A percentile compares a stretch with the other conserved stretches of the same genome.
phyloP scores from a whole-genome alignment of 92 coral and sea anemone genomes.

The Virgularia gustaviana region DNA sequence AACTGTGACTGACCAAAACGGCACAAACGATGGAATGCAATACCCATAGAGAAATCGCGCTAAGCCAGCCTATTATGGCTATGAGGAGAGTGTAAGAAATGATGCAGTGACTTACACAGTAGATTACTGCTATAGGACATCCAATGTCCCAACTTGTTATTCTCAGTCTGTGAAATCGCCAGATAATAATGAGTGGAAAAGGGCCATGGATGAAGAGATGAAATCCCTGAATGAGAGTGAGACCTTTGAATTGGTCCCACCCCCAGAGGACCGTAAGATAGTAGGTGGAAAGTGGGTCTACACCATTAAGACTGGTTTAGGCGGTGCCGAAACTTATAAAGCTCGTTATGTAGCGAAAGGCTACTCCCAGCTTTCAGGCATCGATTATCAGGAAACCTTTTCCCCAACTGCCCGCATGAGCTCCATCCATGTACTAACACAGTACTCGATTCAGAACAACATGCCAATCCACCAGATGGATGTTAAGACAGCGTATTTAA shows the following conservation, averaged over 20 bases:
- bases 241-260: constrained; percentile 5
- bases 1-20: background rate
- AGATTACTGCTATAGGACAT: constrained; percentile 20
- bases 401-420: constrained; percentile 48
- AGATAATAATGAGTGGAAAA: constrained; percentile 11
- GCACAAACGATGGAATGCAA: background rate
- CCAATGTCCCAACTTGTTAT: constrained; percentile 10
- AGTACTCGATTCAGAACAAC: constrained; percentile 16
- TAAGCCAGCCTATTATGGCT: background rate
- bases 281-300: constrained; percentile 50
- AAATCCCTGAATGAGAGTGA: background rate
- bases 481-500: constrained; percentile 24
- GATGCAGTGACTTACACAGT: background rate
- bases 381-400: constrained; percentile 53
- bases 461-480: constrained; percentile 22
- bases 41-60: constrained; percentile 14
- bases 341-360: constrained; percentile 55
- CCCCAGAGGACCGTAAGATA: constrained; percentile 9
- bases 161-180: constrained; percentile 14
- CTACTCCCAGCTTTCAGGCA: constrained; percentile 47
- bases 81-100: constrained; percentile 6
- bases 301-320: constrained; percentile 43
- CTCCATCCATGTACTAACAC: constrained; percentile 21
- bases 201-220: constrained; percentile 25
- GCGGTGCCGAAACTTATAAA: constrained; percentile 33